Base-by-base conservation (phyloP, 2,888 invertebrate species). In the Stenurella melanura region DNA sequence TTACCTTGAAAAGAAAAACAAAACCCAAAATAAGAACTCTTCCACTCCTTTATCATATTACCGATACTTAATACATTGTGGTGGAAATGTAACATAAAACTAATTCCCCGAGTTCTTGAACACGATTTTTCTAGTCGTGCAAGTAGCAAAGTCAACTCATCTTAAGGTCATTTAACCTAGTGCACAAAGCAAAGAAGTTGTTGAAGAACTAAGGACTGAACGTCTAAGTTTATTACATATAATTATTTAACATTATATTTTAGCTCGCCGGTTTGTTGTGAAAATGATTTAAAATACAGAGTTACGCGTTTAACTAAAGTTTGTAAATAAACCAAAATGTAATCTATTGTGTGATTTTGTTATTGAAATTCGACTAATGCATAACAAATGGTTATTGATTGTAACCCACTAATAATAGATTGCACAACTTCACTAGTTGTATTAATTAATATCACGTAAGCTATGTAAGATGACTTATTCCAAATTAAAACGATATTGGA, bases 111-210 rank as follows among this genome's bases (percentile, higher is more conserved):
- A 73, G 74, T 77, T 74, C 77, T 77, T 75, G 68, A 73, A 77
- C 78, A 74, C 72, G 74, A 75, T 79, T 82, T 82, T 83, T 81
- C 82, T 82, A 81, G 82, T 81, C 77, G 78, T 74, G 80, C 83
- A 80, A 83, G 83, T 82, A 80, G 82, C 82, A 77, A 69, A 78
- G 70, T 78, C 77, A 79, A 73, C 80, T 82, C 80, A 82, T 82
- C 81, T 80, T 77, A 74, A 82, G 82, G 82, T 81, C 82, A 74
- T 82, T 82, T 80, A 82, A 81, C 81, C 73, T 79, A 42, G 61
- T 72, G 71, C 73, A 67, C 75, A 78, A 72, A 72, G 72, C 72
- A 21, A 63, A 78, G 78, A 75, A 66, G 67, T 54, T 64, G 72
- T 73, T 68, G 74, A 26, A 69, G 76, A 75, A 74, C 73, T 73